Evolutionary conservation across 1,140 invertebrate species (phyloP), one percentile per base, ranked within the genome.

Genomic region (Zaprionus inermis): DNA sequence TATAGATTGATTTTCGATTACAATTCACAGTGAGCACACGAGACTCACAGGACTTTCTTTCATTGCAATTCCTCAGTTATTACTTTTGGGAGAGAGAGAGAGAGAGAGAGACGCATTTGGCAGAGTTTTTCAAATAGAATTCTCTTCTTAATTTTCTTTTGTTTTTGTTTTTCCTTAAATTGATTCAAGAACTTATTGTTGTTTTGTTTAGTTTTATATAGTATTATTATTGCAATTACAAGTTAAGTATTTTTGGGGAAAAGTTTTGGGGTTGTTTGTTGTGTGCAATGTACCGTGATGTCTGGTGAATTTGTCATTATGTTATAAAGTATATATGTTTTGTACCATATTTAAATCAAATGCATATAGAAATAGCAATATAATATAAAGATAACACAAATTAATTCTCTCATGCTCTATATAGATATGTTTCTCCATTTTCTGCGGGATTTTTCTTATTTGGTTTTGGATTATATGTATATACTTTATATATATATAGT

Each of bases 21-120:
- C n/a, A 44, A 44, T 44, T 44, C 38, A 56, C 16, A 36, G 30
- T 34, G 41, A 49, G 64, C 74, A 73, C 70, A 76, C 63, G 63
- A 28, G 38, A 69, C 69, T 72, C 61, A 68, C 71, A 73, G 72
- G 72, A 75, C 72, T 75, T 75, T 76, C 64, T 44, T 44, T 72
- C 58, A 57, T 61, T 55, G 22, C 18, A 49, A 56, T 64, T 36
- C 68, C 36, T 46, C 51, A 14, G 20, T 9, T 38, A 38, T 38
- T 38, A 16, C 7, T 16, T 44, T 44, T 16, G 14, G 36, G 36
- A 4, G 18, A 34, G 16, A 57, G n/a, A 57, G 14, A 1, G 20
- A 56, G 24, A 56, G 36, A 61, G 41, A 44, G 51, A 54, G 18
- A 58, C 20, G 34, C 54, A 41, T 58, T 58, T 22, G 22, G 11